Evolutionary conservation across 2,113 vertebrate genomes (phyloP).

Genomic region (Mellivora capensis): DNA sequence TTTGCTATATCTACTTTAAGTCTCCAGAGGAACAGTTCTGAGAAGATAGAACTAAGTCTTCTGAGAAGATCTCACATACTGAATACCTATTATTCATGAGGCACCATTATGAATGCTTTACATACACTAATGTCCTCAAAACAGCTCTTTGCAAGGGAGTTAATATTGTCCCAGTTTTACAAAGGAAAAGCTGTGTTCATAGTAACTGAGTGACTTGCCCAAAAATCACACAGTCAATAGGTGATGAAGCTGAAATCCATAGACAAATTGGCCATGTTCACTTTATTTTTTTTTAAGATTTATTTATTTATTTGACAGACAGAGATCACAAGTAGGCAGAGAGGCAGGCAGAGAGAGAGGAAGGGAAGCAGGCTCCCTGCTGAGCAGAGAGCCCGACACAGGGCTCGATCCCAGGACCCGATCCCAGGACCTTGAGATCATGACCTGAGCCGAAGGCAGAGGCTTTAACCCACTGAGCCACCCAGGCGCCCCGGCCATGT

Average conservation of each 20-base stretch:
- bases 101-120: neutral
- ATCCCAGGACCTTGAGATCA: too few species aligned
- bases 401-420: too few species aligned
- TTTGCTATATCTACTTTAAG: constrained; percentile 8
- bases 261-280: neutral
- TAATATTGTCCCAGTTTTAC: neutral
- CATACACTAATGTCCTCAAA: neutral
- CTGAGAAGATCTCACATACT: constrained; percentile 21
- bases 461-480: too few species aligned
- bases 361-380: too few species aligned
- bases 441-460: too few species aligned
- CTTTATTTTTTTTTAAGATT: neutral
- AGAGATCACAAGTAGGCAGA: too few species aligned
- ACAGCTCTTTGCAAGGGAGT: neutral
- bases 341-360: too few species aligned
- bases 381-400: too few species aligned
- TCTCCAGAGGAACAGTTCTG: constrained; percentile 12
- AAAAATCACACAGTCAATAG: neutral
- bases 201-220: constrained; percentile 29
- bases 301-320: too few species aligned
- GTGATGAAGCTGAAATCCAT: neutral
- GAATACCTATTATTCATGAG: neutral
- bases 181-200: constrained; percentile 15
- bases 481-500: too few species aligned
- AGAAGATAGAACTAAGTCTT: constrained; percentile 24